Conservation (phyloP, 2,888 invertebrate genomes). For the Thera obeliscata region DNA sequence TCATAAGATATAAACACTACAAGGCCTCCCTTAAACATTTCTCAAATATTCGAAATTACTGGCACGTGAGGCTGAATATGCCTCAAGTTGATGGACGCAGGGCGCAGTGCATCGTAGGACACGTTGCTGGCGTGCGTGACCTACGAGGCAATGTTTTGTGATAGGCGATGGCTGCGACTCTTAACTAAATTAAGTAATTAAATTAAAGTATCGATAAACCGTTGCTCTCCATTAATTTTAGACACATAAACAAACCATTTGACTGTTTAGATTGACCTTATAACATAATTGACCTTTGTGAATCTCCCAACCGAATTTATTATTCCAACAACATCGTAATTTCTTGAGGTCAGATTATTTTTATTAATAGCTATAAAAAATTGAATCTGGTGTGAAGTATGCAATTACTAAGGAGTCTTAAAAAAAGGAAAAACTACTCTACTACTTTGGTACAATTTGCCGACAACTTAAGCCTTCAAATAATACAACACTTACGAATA, state of each 20-base stretch:
- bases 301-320: constrained; percentile 12
- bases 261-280: constrained; percentile 19
- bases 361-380: constrained; percentile 26
- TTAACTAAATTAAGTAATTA: constrained; percentile 4
- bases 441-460: not conserved
- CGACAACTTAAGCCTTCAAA: too few species aligned
- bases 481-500: too few species aligned
- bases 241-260: constrained; percentile 11
- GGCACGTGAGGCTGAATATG: too few species aligned
- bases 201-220: constrained; percentile 3
- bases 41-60: too few species aligned
- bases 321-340: constrained; percentile 16
- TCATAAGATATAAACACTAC: too few species aligned
- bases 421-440: not conserved
- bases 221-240: constrained; percentile 3
- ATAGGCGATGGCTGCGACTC: too few species aligned
- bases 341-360: constrained; percentile 35
- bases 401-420: not conserved
- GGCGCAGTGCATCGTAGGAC: too few species aligned
- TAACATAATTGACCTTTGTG: constrained; percentile 24
- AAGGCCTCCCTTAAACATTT: too few species aligned
- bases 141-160: too few species aligned
- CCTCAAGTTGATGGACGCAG: too few species aligned
- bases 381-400: constrained; percentile 13
- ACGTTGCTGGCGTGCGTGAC: too few species aligned